Evolutionary conservation across 2,113 vertebrate species (phyloP).

Genomic region (Rhegmatorhina hoffmannsi): DNA sequence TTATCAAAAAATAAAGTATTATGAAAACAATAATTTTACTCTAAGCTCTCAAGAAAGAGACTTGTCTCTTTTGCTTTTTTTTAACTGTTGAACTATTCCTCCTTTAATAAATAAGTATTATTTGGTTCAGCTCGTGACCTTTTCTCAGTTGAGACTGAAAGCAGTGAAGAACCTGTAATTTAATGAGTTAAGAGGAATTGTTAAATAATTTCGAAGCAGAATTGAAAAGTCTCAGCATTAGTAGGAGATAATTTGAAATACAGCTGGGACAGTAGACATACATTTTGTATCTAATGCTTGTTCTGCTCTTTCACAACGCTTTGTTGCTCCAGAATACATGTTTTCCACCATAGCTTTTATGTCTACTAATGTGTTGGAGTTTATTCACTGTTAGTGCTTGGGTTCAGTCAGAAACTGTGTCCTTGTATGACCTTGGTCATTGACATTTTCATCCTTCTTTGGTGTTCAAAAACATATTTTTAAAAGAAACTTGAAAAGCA

Average conservation of each 20-base stretch:
- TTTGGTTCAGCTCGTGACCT: background rate
- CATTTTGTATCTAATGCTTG: background rate
- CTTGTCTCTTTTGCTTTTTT: background rate
- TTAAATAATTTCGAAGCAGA: slow-evolving; percentile 11
- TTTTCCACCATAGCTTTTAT: background rate
- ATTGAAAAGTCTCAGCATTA: background rate
- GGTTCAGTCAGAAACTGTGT: slow-evolving; percentile 1
- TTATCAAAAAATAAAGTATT: background rate
- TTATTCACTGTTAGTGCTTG: background rate
- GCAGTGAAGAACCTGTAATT: background rate
- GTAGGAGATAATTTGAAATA: background rate
- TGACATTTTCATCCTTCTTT: slow-evolving; percentile 33
- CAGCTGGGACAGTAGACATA: background rate
- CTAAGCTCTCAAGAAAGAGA: background rate
- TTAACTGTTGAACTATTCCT: background rate
- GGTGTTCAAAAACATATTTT: slow-evolving; percentile 43
- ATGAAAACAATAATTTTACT: background rate
- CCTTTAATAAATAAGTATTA: background rate
- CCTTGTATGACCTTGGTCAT: slow-evolving; percentile 17
- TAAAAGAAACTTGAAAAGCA: slow-evolving; percentile 48
- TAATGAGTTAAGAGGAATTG: background rate
- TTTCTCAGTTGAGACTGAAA: background rate
- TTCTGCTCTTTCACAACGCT: background rate
- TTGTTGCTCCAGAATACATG: background rate
- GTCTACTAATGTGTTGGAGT: background rate